These are phyloP conservation scores for Periophthalmus magnuspinnatus DNA, from an alignment of 2,797 vertebrate genomes.

Conservation along the genomic window DNA sequence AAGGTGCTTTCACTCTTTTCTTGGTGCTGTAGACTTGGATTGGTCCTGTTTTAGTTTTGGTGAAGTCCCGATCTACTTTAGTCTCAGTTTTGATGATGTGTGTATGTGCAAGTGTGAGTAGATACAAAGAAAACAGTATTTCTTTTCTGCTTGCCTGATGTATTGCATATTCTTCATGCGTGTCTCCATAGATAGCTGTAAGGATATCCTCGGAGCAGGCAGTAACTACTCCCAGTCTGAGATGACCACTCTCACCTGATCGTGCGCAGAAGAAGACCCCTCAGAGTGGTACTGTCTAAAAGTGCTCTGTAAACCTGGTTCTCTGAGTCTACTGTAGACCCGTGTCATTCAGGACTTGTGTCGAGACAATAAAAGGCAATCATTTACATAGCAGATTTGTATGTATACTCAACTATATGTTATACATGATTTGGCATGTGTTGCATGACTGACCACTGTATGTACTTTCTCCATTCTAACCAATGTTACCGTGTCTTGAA, in stretches of 20 bases:
- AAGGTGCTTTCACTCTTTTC: too few species aligned
- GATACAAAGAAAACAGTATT: too few species aligned
- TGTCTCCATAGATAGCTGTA: conserved; percentile 74
- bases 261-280: conserved; percentile 31
- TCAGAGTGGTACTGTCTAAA: conserved; percentile 3
- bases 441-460: conserved; percentile 62
- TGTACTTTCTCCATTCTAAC: conserved; percentile 18
- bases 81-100: too few species aligned
- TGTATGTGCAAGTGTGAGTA: too few species aligned
- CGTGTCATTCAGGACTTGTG: conserved; percentile 7
- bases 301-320: conserved; percentile 6
- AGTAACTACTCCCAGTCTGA: conserved; percentile 75
- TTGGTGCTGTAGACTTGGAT: too few species aligned
- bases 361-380: conserved; percentile 38
- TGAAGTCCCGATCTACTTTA: too few species aligned
- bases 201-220: conserved; percentile 68
- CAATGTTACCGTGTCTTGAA: conserved; percentile 16
- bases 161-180: conserved; percentile 10
- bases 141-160: too few species aligned
- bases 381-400: conserved; percentile 16
- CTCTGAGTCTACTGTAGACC: conserved; percentile 30
- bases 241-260: conserved; percentile 77
- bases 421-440: conserved; percentile 61
- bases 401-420: conserved; percentile 41
- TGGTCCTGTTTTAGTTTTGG: too few species aligned